Base-by-base conservation (phyloP, 1,140 invertebrate species). In the Zaprionus gabonicus region DNA sequence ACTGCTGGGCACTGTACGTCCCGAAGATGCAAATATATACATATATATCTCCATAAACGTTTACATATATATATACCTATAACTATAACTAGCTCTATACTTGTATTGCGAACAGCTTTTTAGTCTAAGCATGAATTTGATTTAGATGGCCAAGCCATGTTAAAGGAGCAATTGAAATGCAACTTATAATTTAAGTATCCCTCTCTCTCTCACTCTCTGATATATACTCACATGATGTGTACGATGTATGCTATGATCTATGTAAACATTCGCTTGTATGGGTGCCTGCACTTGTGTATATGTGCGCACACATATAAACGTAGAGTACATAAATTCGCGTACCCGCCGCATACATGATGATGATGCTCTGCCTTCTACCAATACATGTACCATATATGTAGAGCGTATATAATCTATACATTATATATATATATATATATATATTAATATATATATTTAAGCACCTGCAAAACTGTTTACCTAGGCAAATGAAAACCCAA, bases 131-230 rank as follows among this genome's bases (percentile, higher is more conserved):
- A 60, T 57, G 55, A 72, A 12, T 60, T 53, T 25, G 49, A 17
- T 31, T 25, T 55, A 60, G 65, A 60, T 73, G 56, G 64, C 56
- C 1, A 34, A 23, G 55, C 63, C 38, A 67, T 41, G 25, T 25
- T 49, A 49, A 65, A 57, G 53, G 38, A 46, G 41, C 34, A 49
- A 31, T 38, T 53, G 46, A 51, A 57, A 31, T 15, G 57, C 60
- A 56, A 64, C 13, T 65, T 44, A 34, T 71, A 76, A n/a, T 64
- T 44, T 76, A 76, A 76, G 71, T 34, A 62, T 60, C 62, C 58
- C 63, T 66, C n/a, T 46, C 41, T 44, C 3, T 36, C 34, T 10
- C 34, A 13, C 36, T 38, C 36, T 4, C 13, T 15, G 9, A 34
- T 12, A 51, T 58, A 28, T 71, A 34, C 49, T 27, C 28, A 31